Evolutionary conservation across 2,888 invertebrate species (phyloP), one percentile per base, ranked within the genome.

Genomic region (Cephus nigrinus): DNA sequence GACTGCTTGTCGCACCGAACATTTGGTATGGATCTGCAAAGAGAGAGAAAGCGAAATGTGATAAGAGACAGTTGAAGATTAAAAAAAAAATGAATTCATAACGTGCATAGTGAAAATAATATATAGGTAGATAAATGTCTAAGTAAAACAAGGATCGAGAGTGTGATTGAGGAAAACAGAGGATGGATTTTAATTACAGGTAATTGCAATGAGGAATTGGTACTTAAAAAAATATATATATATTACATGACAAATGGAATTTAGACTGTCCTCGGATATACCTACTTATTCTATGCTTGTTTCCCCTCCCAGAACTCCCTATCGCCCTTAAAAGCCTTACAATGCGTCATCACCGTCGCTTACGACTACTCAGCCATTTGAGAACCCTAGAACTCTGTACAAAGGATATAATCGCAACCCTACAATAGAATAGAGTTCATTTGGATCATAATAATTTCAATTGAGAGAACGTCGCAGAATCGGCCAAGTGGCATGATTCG

Each of bases 1-100:
- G 95, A 94, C 98, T 98, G 94, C 98, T 98, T 82, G 98, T 98
- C 81, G 98, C 97, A 81, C 98, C 98, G 92, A 98, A 98, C 96
- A 98, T 97, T 94, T 98, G 98, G 95, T 98, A 98, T 92, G 98
- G 98, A 96, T 98, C 98, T 98, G 95, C 79, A 95, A 95, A 71
- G 4, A 71, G 23, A 71, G 34, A 55, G 0, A 55, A 55, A 55
- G 23, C 23, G 23, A 34, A 11, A 36, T 12, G 12, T 55, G 40
- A 55, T 40, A 40, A 74, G 74, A 74, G 34, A 74, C 23, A n/a
- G 9, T 40, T 31, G 11, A 32, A n/a, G 4, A 12, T 15, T 0
- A 35, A 40, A 40, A 74, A 74, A 35, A 32, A 35, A 12, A 34
- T n/a, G 5, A 2, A 77, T 36, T 68, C 73, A 76, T 72, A 30